Evolutionary conservation across 2,888 invertebrate genomes (phyloP).

Genomic region (Axea sp.): DNA sequence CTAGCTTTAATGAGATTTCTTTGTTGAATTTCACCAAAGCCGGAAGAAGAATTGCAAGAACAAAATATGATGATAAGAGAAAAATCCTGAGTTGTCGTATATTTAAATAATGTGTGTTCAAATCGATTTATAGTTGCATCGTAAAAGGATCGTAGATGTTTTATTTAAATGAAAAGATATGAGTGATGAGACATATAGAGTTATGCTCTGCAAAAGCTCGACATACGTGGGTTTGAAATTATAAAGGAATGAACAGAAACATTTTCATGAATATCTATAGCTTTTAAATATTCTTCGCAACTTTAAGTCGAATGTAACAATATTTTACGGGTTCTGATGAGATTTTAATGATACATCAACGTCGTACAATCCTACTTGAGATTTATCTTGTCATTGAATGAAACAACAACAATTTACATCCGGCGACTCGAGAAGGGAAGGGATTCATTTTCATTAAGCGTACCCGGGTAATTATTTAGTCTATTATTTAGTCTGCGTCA

Average conservation of each 20-base stretch:
- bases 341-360: slow-evolving; percentile 28
- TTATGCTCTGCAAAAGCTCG: background rate
- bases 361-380: slow-evolving; percentile 10
- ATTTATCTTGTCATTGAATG: slow-evolving; percentile 34
- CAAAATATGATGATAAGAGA: slow-evolving; percentile 5
- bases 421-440: slow-evolving; percentile 11
- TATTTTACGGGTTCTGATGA: slow-evolving; percentile 22
- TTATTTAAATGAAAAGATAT: slow-evolving; percentile 4
- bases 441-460: slow-evolving; percentile 35
- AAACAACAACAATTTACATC: slow-evolving; percentile 38
- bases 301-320: slow-evolving; percentile 16
- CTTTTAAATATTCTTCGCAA: slow-evolving; percentile 17
- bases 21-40: no score
- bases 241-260: slow-evolving; percentile 9
- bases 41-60: background rate
- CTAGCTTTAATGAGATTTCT: no score
- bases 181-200: background rate
- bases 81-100: slow-evolving; percentile 3
- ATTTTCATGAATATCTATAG: slow-evolving; percentile 5
- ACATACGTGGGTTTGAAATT: slow-evolving; percentile 13
- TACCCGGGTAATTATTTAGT: slow-evolving; percentile 30
- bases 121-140: background rate
- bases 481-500: slow-evolving; percentile 36
- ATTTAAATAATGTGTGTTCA: slow-evolving; percentile 11
- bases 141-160: slow-evolving; percentile 1